Conservation (phyloP, 2,888 invertebrate genomes). For the Papilio gigon region DNA sequence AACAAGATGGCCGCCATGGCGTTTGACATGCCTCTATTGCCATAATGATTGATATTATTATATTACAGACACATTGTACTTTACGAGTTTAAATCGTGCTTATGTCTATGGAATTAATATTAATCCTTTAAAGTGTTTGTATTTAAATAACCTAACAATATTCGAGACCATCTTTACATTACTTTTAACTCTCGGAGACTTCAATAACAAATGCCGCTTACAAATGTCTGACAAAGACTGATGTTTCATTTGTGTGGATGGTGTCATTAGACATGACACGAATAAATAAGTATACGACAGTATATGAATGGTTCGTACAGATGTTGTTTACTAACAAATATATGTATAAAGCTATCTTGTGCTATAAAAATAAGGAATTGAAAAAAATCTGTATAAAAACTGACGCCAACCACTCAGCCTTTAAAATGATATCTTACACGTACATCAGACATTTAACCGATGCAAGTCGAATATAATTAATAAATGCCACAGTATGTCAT, state of each 20-base stretch:
- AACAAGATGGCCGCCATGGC: no score
- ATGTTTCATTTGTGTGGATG: constrained; percentile 23
- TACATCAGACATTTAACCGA: neutral
- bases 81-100: neutral
- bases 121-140: neutral
- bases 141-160: neutral
- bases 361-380: no score
- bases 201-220: constrained; percentile 7
- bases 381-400: no score
- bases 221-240: constrained; percentile 18
- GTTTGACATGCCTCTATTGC: no score
- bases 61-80: no score
- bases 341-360: no score
- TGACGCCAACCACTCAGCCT: no score
- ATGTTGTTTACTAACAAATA: constrained; percentile 10
- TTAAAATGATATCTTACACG: neutral
- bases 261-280: neutral
- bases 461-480: neutral
- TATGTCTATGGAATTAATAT: neutral
- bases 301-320: constrained; percentile 6
- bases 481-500: constrained; percentile 5
- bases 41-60: no score
- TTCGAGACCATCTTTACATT: neutral
- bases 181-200: neutral
- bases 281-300: constrained; percentile 5